Evolutionary conservation across 64 coral and sea anemone genomes (phyloP).

Genomic region (Cladopsammia gracilis): DNA sequence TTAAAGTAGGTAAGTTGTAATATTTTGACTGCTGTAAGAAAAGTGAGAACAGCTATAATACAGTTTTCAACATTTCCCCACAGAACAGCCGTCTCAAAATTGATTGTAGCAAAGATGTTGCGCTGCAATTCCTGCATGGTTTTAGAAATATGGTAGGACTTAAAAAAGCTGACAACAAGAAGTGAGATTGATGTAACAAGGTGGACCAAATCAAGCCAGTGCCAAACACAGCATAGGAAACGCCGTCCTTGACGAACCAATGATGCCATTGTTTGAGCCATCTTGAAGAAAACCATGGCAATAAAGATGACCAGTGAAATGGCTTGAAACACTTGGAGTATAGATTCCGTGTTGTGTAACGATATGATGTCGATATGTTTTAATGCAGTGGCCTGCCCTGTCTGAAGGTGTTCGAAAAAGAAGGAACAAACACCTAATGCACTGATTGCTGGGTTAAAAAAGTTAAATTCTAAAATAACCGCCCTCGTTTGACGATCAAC

Average conservation of each 20-base stretch:
- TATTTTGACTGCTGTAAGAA: not conserved
- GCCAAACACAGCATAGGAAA: not conserved
- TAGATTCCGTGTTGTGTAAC: not conserved
- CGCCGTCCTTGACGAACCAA: not conserved
- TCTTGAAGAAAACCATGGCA: not conserved
- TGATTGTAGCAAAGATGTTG: not conserved
- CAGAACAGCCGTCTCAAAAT: not conserved
- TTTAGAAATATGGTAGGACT: not conserved
- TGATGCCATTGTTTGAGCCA: not conserved
- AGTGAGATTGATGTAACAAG: not conserved
- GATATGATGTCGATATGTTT: not conserved
- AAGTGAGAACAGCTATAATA: not conserved
- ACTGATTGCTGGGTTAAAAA: not conserved
- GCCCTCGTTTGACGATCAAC: not conserved
- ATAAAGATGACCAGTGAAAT: not conserved
- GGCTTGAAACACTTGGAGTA: not conserved
- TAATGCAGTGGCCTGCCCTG: not conserved
- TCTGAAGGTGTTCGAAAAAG: not conserved
- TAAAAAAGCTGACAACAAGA: not conserved
- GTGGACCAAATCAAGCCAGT: not conserved
- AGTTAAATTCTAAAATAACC: not conserved
- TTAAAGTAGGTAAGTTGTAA: slow-evolving; percentile 12
- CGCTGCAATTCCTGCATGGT: not conserved
- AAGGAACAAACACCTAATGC: not conserved
- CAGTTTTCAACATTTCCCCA: not conserved